Conservation (phyloP, 1,140 invertebrate genomes). For the Bombus terrestris region DNA sequence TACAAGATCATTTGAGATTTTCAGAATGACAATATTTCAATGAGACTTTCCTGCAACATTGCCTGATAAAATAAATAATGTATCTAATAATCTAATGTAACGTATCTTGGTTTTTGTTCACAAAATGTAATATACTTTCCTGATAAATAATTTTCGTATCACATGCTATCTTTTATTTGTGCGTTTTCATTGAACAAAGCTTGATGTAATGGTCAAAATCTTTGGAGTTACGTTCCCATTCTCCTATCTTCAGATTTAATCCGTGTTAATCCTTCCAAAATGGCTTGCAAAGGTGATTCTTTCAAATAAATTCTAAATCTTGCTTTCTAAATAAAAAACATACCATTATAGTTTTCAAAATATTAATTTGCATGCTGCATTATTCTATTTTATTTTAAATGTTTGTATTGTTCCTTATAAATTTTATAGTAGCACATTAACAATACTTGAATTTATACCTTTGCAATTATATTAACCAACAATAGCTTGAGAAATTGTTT, state of each 20-base stretch:
- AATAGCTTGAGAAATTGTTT: background rate
- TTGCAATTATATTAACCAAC: background rate
- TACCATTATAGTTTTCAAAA: background rate
- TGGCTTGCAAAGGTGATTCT: slow-evolving; percentile 35
- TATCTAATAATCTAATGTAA: slow-evolving; percentile 55
- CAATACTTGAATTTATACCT: slow-evolving; percentile 1
- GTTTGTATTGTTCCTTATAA: background rate
- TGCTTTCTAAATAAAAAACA: slow-evolving; percentile 1
- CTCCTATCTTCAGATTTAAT: slow-evolving; percentile 19
- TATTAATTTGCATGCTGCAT: slow-evolving; percentile 32
- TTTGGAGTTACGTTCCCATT: slow-evolving; percentile 28
- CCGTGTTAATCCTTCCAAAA: slow-evolving; percentile 14
- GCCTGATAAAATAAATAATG: slow-evolving; percentile 51
- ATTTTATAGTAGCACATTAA: background rate
- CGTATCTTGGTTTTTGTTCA: slow-evolving; percentile 56
- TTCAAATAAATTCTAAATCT: background rate
- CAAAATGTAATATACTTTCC: slow-evolving; percentile 59
- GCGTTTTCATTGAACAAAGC: slow-evolving; percentile 30
- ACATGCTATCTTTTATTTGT: slow-evolving; percentile 56
- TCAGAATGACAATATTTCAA: slow-evolving; percentile 44
- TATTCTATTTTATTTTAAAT: background rate
- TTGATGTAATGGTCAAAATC: slow-evolving; percentile 6
- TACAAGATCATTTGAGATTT: slow-evolving; percentile 12
- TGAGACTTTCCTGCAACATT: slow-evolving; percentile 36
- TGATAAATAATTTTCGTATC: slow-evolving; percentile 61